Base-by-base conservation (phyloP, 2,888 invertebrate species). In the Caenorhabditis panamensis region DNA sequence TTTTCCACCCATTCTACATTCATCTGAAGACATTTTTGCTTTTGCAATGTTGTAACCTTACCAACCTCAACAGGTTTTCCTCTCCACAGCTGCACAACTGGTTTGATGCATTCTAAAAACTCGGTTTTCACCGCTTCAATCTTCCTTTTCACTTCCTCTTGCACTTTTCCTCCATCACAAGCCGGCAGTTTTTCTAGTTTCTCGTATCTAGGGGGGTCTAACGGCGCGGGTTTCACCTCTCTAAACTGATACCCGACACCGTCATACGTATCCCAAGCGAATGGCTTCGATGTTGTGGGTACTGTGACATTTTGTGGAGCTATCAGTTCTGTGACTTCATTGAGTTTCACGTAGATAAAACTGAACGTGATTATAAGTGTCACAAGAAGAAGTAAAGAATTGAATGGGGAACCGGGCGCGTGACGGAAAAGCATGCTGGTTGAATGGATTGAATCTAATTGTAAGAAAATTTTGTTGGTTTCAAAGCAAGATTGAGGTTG, bases 201-300 rank as follows among this genome's bases (percentile, higher is more conserved):
- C 11, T 72, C 44, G 24, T 41, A 72, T 0, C 71, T 31, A n/a
- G n/a, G 53, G 0, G 53, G 41, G 13, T 72, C 71, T 13, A 72
- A 11, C 1, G 9, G 6, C 5, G 20, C 37, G 6, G 31, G n/a
- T 20, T 61, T 18, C 8, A 44, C 13, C 11, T 44, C 31, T 31
- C 4, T 11, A 36, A 72, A 72, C 36, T 72, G 62, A 49, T 63
- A 72, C 18, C 71, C 71, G 22, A 37, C 36, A 4, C 71, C 71
- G 47, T 72, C 71, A 4, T 63, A 54, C 2, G 71, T 56, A 22
- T 72, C 71, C 68, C 68, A 69, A 31, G 9, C 31, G n/a, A n/a
- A n/a, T n/a, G n/a, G n/a, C n/a, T n/a, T n/a, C n/a, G n/a, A n/a
- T n/a, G n/a, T n/a, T n/a, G n/a, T n/a, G n/a, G n/a, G n/a, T n/a